Base-by-base conservation (phyloP, 30 jellyfish, hydroid and myxozoan genomes). In the Clytia hemisphaerica region DNA sequence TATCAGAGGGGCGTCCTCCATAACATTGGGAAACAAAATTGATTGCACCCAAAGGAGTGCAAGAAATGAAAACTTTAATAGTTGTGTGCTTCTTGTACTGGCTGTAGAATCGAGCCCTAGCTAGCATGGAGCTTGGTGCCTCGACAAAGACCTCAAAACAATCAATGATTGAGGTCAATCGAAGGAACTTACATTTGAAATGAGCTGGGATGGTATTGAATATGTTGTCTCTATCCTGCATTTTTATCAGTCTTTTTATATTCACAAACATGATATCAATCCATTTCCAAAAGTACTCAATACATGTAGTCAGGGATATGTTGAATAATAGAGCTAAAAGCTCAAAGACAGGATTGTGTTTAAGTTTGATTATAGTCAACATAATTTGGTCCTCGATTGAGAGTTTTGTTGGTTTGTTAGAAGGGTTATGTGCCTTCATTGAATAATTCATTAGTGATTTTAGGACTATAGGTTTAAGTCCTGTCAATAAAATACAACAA, bases 111-210 rank as follows among this genome's bases (percentile, higher is more conserved):
- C 57, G 80, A 6, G 79, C 72, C 50, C 87, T 58, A 21, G 90
- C 92, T 61, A 69, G 49, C 1, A 32, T 61, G 37, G 34, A 61
- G 27, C 63, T 32, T 30, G 94, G 92, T 3, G 88, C 53, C 45
- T 80, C 94, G 60, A 80, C 62, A 16, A 45, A 72, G 1, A 80
- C 63, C 37, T 80, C 91, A 69, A 72, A 72, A 58, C 94, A 79
- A 34, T 68, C 93, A 6, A 79, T 53, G 0, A 79, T 79, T 45
- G 59, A 30, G 33, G 93, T 68, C 72, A 79, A 37, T 31, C 80
- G 38, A 6, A 87, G 93, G 33, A 68, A 79, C 4, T 79, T 54
- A 29, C 35, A 61, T 25, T 54, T 68, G 4, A 79, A 79, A 47
- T 53, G 45, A 45, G 77, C 57, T 21, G 92, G 84, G n/a, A 65